phyloP scores from a whole-genome alignment of 35 echinoderm and acorn worm genomes.

The Apostichopus japonicus region DNA sequence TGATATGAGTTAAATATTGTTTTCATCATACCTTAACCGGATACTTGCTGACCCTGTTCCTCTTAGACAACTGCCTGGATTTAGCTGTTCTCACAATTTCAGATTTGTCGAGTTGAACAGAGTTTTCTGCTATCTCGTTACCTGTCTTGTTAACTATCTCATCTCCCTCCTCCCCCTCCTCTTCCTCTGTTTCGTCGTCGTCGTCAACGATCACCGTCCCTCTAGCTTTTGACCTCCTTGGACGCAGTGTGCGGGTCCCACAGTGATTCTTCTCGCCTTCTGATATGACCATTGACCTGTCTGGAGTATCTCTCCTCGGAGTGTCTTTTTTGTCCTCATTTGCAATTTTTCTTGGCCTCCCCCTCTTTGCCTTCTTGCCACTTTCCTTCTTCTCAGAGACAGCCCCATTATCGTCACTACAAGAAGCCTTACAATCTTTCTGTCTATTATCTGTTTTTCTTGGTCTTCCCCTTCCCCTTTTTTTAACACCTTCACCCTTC shows the following conservation, averaged over 20 bases:
- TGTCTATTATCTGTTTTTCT: background rate
- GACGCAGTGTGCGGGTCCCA: background rate
- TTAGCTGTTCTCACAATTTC: no score
- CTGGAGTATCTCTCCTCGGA: background rate
- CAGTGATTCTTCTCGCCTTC: background rate
- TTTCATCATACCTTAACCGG: no score
- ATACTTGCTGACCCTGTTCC: no score
- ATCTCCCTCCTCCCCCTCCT: background rate
- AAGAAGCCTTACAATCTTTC: background rate
- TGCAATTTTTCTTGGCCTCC: background rate
- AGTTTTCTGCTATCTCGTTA: no score
- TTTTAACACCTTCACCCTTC: background rate
- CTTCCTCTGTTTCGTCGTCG: background rate
- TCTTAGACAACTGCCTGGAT: no score
- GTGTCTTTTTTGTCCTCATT: background rate
- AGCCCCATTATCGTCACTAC: no score
- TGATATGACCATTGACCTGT: background rate
- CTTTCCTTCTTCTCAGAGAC: no score
- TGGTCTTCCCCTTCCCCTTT: background rate
- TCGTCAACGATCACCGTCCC: background rate
- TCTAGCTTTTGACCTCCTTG: background rate
- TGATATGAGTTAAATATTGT: no score
- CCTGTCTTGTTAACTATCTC: background rate
- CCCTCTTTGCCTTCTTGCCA: background rate
- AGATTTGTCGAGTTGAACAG: no score